Evolutionary conservation across 1,140 invertebrate genomes (phyloP).

Genomic region (Lepidurus couesii): DNA sequence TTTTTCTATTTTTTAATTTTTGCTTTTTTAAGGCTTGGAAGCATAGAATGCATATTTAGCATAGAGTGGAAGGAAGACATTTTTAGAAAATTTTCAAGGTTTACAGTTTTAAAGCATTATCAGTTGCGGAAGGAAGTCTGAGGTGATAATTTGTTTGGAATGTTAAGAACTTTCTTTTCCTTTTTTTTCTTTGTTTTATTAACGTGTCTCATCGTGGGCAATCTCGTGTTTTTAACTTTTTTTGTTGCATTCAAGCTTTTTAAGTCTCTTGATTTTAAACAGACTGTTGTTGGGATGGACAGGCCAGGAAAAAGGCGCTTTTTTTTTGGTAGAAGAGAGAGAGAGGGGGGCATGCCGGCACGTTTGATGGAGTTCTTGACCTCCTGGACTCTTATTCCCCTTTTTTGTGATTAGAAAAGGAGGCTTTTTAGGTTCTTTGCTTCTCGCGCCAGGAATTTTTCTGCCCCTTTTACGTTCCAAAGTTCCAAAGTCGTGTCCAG

Average conservation of each 20-base stretch:
- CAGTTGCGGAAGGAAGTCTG: constrained; percentile 4
- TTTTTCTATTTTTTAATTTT: no score
- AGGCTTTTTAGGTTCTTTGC: background rate
- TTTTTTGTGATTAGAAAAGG: background rate
- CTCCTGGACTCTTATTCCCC: constrained; percentile 1
- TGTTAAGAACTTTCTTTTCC: background rate
- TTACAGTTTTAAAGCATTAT: background rate
- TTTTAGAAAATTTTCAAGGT: background rate
- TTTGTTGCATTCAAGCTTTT: no score
- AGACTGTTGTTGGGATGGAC: background rate
- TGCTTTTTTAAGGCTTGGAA: no score
- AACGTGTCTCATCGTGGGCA: no score
- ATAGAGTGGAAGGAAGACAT: no score
- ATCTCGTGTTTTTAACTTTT: no score
- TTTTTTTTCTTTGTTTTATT: constrained; percentile 3
- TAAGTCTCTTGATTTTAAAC: background rate
- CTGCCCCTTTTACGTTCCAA: background rate
- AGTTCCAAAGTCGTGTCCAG: no score
- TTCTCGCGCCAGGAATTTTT: background rate
- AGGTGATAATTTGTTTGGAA: constrained; percentile 14
- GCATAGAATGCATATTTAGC: no score
- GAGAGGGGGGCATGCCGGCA: background rate
- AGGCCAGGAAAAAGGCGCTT: background rate
- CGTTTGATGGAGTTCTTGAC: constrained; percentile 21
- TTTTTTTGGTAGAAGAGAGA: background rate